Base-by-base conservation (phyloP, 2,113 vertebrate genomes). In the Takifugu bimaculatus region DNA sequence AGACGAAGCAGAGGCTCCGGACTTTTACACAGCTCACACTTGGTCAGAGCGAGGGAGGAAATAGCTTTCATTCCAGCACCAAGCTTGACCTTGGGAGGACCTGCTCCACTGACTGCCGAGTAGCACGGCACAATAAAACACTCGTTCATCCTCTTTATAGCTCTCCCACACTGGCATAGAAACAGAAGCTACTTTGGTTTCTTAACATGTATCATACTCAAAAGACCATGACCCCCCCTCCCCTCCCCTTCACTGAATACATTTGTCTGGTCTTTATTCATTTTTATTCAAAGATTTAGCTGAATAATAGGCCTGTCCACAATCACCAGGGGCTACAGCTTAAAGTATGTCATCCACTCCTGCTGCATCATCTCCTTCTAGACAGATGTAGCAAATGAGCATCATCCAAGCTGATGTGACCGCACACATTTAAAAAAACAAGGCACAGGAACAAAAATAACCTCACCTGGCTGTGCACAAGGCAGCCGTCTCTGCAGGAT, bases 31-130 rank as follows among this genome's bases (percentile, higher is more conserved):
- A 0, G 49, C 72, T 73, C 74, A 51, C 72, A 71, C 72, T 79
- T 20, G 56, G 73, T 82, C 71, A 54, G 63, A 71, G 74, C 12
- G 63, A 82, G 65, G 71, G 78, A 87, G 82, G 84, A 87, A 86
- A 86, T 87, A 81, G 69, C 79, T 85, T n/a, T 87, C 81, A 87
- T 88, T 85, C 87, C 85, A 85, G 61, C 70, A 55, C 65, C 66
- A 45, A 57, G 83, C 51, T 42, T 87, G 87, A 88, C 85, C 85
- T 85, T 84, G 87, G 65, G 64, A 82, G 72, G 75, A 80, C 71
- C 78, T 48, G 70, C 70, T 39, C 53, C n/a, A 49, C 65, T 53
- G 74, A 70, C 70, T 77, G 74, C 72, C 70, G 67, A 76, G 64
- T 78, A 64, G 51, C 57, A 67, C 61, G 50, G 26, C 44, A 57